Base-by-base conservation (phyloP, 2,113 vertebrate species). In the Oryzias woworae region DNA sequence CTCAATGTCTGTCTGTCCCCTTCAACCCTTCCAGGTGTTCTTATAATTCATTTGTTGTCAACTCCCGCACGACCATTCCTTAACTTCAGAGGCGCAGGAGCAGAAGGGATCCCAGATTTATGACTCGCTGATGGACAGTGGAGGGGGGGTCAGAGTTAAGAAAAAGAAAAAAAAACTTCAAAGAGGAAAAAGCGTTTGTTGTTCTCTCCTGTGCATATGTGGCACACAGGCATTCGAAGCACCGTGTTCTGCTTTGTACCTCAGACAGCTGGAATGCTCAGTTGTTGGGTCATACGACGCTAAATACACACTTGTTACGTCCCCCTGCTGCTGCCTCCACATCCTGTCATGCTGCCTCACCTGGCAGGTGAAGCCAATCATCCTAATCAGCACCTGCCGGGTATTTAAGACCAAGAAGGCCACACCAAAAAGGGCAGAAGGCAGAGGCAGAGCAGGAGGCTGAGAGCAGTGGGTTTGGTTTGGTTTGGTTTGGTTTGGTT, bases 111-210 rank as follows among this genome's bases (percentile, higher is more conserved):
- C 46, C 50, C 18, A 66, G 83, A 91, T 90, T 89, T 89, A 89
- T 83, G 83, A 62, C 73, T 80, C 64, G 81, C 77, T 89, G 87
- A 88, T 63, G 75, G 80, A 81, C 78, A 41, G 63, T 13, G 59
- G 12, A 36, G 50, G 56, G 68, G 62, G 50, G 52, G 42, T 24
- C 0, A 4, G 48, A 43, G 58, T 14, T 12, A 12, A 3, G 12
- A 36, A 36, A 36, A 36, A 36, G 8, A 36, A 26, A 26, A 26
- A 26, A 26, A 28, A 49, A 71, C 88, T 88, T 92, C 88, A 92
- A 92, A 91, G 86, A 53, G 59, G 31, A 79, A 86, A 80, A 84
- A 86, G 60, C 53, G 22, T 78, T 82, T 86, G 86, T 87, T 91
- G 83, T 83, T 87, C 75, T 69, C 42, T 6, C 26, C 60, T 15